Evolutionary conservation across 2,888 invertebrate species (phyloP).

Genomic region (Eupithecia inturbata): DNA sequence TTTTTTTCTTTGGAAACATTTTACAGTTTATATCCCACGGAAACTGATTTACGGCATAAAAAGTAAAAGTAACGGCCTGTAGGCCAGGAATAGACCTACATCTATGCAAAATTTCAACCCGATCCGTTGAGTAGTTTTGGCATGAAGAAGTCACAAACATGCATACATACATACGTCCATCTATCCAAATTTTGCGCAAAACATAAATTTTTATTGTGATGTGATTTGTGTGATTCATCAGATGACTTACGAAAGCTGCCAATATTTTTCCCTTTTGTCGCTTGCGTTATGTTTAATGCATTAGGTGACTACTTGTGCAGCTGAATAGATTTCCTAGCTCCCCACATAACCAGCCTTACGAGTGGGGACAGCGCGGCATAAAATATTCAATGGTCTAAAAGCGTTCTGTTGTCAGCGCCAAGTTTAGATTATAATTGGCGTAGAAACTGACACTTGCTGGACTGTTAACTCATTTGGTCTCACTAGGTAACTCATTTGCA

Average conservation of each 20-base stretch:
- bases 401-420: conserved; percentile 53
- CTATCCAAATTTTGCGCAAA: neutral
- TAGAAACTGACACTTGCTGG: conserved; percentile 44
- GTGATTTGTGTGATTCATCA: too few relatives aligned
- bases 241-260: neutral
- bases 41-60: too few relatives aligned
- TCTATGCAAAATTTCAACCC: too few relatives aligned
- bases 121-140: too few relatives aligned
- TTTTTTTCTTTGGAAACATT: too few relatives aligned
- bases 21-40: too few relatives aligned
- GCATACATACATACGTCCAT: neutral
- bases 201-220: neutral
- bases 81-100: too few relatives aligned
- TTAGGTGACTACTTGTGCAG: neutral
- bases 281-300: neutral
- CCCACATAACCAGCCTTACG: conserved; percentile 24
- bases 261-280: too few relatives aligned
- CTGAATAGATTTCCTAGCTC: neutral
- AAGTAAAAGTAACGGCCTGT: too few relatives aligned
- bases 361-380: conserved; percentile 42
- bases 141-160: neutral
- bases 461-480: too few relatives aligned
- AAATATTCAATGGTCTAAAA: conserved; percentile 59
- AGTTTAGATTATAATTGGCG: conserved; percentile 54
- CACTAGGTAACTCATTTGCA: too few relatives aligned